Evolutionary conservation across 2,113 vertebrate species (phyloP).

Genomic region (Vimba vimba): DNA sequence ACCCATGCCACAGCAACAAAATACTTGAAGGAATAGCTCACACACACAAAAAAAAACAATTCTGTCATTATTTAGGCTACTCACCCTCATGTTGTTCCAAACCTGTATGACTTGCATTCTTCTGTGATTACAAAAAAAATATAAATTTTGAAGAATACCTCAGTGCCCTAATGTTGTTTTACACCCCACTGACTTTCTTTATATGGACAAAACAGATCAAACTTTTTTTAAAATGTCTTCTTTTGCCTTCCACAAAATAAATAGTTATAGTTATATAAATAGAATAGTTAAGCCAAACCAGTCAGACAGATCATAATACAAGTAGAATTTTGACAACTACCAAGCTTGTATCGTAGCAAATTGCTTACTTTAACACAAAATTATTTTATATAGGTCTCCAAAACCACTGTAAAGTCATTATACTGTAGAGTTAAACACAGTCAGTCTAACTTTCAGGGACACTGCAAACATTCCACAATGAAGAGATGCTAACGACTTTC

Average conservation of each 20-base stretch:
- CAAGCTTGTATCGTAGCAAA: too few relatives aligned
- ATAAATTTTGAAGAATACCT: not conserved
- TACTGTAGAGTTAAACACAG: not conserved
- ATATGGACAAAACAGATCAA: not conserved
- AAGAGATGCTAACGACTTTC: not conserved
- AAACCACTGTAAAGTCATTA: not conserved
- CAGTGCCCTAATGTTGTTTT: not conserved
- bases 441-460: not conserved
- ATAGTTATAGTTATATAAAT: too few relatives aligned
- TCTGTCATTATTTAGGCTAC: too few relatives aligned
- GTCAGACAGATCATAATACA: too few relatives aligned
- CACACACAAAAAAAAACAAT: not conserved
- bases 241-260: too few relatives aligned
- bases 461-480: not conserved
- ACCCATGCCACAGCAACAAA: conserved; percentile 30
- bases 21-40: not conserved
- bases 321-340: too few relatives aligned
- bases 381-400: not conserved
- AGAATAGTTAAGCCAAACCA: too few relatives aligned
- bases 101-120: too few relatives aligned
- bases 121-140: too few relatives aligned
- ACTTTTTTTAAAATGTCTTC: not conserved
- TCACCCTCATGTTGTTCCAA: too few relatives aligned
- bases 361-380: too few relatives aligned
- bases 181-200: not conserved